Evolutionary conservation across 1,140 invertebrate species (phyloP).

Genomic region (Habropoda laboriosa): DNA sequence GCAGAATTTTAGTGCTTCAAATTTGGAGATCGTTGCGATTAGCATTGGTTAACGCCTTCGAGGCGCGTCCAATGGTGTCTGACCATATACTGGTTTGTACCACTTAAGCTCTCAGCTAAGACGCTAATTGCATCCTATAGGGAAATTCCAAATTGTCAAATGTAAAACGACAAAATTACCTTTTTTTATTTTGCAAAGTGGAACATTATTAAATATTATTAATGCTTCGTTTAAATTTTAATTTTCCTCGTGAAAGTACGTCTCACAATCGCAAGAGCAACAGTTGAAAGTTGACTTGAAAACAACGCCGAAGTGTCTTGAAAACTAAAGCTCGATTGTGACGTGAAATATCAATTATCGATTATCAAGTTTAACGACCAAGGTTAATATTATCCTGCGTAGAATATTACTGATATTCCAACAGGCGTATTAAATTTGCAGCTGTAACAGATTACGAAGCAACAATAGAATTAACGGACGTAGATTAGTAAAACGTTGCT

Average conservation of each 20-base stretch:
- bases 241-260: neutral
- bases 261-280: neutral
- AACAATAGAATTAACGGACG: neutral
- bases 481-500: neutral
- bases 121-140: neutral
- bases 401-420: neutral
- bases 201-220: too few species aligned
- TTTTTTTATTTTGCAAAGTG: neutral
- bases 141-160: neutral
- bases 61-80: slow-evolving; percentile 16
- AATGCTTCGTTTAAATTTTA: neutral
- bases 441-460: neutral
- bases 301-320: neutral
- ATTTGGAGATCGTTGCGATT: neutral
- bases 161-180: neutral
- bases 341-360: slow-evolving; percentile 37
- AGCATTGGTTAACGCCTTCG: slow-evolving; percentile 10
- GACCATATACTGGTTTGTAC: slow-evolving; percentile 17
- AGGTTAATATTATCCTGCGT: slow-evolving; percentile 1
- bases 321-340: neutral
- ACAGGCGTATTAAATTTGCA: slow-evolving; percentile 7
- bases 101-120: slow-evolving; percentile 23
- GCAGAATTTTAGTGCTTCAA: neutral
- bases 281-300: neutral
- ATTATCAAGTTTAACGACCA: slow-evolving; percentile 20